Evolutionary conservation across 2,113 vertebrate species (phyloP), one percentile per base, ranked within the genome.

Genomic region (Notothenia rossii): DNA sequence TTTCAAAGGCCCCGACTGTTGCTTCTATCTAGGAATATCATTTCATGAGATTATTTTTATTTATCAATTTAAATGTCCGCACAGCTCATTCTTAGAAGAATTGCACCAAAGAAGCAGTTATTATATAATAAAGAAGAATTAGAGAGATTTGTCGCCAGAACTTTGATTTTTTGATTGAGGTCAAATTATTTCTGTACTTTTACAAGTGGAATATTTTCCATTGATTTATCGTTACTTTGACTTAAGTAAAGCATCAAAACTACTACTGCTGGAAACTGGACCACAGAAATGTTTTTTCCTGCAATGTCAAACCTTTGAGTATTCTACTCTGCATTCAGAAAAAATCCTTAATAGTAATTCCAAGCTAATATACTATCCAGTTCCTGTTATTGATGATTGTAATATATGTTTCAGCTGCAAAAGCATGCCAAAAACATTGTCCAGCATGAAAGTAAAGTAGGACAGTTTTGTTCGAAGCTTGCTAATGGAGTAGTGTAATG

Each of bases 401-500:
- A 80, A 58, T 25, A 71, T 71, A 43, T 11, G 3, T 53, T 15
- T 17, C 56, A 20, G 18, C 5, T 20, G 49, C 36, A 75, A 40
- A 64, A 60, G 55, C 7, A 20, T 20, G 48, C 7, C 46, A 15
- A 48, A 48, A 85, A 66, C 36, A 40, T 14, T 61, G 64, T 51
- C 45, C n/a, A n/a, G 36, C 59, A 53, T 53, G 15, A 20, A 22
- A 81, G 75, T 29, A 49, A 85, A 85, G 48, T 43, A 69, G 86
- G 81, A 11, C 74, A 55, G 76, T 64, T 84, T 64, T 48, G 81
- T 86, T 79, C 18, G 13, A 82, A 75, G 65, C 75, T 50, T 22
- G 71, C 77, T 88, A 82, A 89, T 90, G 86, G 71, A 81, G 71
- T 64, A 87, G 82, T 73, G 80, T 65, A 89, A 36, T 65, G 62